Base-by-base conservation (phyloP, 2,888 invertebrate genomes). In the Elmis aenea region DNA sequence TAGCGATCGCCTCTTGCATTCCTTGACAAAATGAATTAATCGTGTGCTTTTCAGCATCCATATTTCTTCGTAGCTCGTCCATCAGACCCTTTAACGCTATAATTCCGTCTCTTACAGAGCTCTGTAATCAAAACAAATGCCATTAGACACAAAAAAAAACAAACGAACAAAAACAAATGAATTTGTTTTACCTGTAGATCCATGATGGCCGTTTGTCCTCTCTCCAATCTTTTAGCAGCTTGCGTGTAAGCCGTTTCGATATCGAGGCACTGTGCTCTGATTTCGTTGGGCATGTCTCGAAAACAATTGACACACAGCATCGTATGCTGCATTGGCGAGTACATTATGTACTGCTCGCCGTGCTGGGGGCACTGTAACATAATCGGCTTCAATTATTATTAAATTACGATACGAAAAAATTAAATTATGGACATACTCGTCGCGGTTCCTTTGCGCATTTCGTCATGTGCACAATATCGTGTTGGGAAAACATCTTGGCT, bases 221-320 rank as follows among this genome's bases (percentile, higher is more conserved):
- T 70, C 54, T 85, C 83, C 55, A 85, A 69, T 53, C 82, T 79
- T 58, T 82, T 81, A 37, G 78, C 73, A 13, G 80, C 77, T 59
- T 81, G 80, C 38, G 73, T 72, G 68, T 84, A 82, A n/a, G 85
- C 85, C 20, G 78, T 79, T 53, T 85, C 84, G 48, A 85, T 76
- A 55, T 84, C 83, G 12, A 83, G 73, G 63, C 83, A 85, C 56
- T 83, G 80, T 2, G 79, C 71, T 23, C 83, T 66, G 10, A 77
- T 73, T 45, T 82, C 82, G 26, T 76, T 72, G 29, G 78, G 79
- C 31, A 79, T 77, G 52, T 83, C 83, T 20, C 82, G 74, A 55
- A 83, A 83, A 57, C 85, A 85, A 50, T 81, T 82, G 24, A 84
- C 82, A 61, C 85, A 85, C 24, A 84, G 66, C 79, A 85, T 81